These are phyloP conservation scores for Strigamia crassipes DNA, from an alignment of 2,888 invertebrate genomes.

Conservation along the genomic window DNA sequence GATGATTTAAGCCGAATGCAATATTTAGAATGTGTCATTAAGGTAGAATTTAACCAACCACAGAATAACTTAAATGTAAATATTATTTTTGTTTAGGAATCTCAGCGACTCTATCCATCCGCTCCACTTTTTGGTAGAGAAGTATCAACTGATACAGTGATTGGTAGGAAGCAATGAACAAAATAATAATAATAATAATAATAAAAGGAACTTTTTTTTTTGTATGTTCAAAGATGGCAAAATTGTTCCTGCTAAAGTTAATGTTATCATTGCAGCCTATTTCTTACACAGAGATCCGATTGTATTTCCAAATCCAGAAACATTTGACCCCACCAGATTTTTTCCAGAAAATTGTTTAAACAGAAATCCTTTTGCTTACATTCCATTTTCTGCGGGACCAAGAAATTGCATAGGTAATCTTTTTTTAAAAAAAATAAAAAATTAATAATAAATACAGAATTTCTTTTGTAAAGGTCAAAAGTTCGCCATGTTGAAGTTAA, in stretches of 20 bases:
- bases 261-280: background rate
- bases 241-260: background rate
- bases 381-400: constrained; percentile 62
- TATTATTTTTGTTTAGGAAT: background rate
- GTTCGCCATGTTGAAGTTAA: constrained; percentile 26
- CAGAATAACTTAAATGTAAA: too few relatives aligned
- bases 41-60: background rate
- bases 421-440: background rate
- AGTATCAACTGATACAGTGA: background rate
- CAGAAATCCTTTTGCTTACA: constrained; percentile 66
- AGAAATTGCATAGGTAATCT: constrained; percentile 48
- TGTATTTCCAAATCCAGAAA: constrained; percentile 70
- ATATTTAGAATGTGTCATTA: constrained; percentile 48
- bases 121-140: background rate
- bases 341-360: constrained; percentile 72
- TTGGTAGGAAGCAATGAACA: background rate
- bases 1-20: constrained; percentile 43
- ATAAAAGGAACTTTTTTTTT: background rate
- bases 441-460: background rate
- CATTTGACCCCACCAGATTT: constrained; percentile 79
- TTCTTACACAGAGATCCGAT: constrained; percentile 62
- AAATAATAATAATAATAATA: background rate
- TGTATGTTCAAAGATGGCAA: constrained; percentile 60
- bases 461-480: constrained; percentile 26
- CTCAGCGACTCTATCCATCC: background rate